Evolutionary conservation across 2,797 vertebrate species (phyloP), one percentile per base, ranked within the genome.

Genomic region (Antennarius maculatus): DNA sequence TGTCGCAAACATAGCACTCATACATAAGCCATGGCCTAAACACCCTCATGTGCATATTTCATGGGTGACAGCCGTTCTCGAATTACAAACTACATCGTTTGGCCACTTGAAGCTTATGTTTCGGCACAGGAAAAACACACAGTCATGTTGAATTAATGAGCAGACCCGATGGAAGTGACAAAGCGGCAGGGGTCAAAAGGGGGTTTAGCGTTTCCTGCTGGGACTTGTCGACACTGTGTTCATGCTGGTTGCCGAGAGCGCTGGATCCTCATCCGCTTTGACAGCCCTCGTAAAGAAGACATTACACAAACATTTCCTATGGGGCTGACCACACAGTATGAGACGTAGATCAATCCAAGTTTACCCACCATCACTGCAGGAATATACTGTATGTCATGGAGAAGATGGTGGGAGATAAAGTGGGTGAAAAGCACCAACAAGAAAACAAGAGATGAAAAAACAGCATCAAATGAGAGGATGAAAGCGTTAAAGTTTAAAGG

Each of bases 241-340:
- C 70, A 54, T 55, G 39, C 75, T 4, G 71, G 72, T 71, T 46
- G 61, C 70, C 48, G 57, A 69, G 71, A 80, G 72, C 39, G 41
- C 68, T 9, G 71, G 82, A 86, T 86, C 77, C 80, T 90, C 83
- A 86, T 90, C 81, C 52, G 75, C 69, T 73, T 68, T 81, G 86
- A 89, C 87, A 86, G 85, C 54, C 4, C 81, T 86, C 78, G 71
- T 88, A 88, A 79, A 90, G 87, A 83, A 81, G 37, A 83, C 80
- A 83, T 88, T 90, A 88, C 79, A 78, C 81, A 83, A 86, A 86
- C 80, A 81, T 77, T 71, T 88, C 89, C 89, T 84, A 60, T 76
- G 88, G 86, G 85, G 81, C 62, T 80, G 85, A 81, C 86, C 82
- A 58, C 88, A 84, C 88, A 71, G 80, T 50, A 48, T 69, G 84